Evolutionary conservation across 2,888 invertebrate species (phyloP).

Genomic region (Trissolcus japonicus): DNA sequence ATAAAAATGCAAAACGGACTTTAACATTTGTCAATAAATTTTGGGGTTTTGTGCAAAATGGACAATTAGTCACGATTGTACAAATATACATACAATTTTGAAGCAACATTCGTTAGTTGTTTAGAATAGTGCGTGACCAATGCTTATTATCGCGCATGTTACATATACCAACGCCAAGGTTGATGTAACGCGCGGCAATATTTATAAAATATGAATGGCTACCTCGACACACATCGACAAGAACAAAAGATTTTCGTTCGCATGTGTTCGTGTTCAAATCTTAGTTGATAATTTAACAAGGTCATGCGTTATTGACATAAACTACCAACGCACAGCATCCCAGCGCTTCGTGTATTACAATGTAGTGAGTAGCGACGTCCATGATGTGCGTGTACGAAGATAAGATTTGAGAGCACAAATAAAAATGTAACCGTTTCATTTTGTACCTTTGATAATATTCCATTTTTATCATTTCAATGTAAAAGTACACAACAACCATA

Average conservation of each 20-base stretch:
- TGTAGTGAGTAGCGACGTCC: too few species aligned
- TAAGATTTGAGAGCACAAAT: too few species aligned
- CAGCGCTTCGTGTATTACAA: neutral
- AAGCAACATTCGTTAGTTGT: constrained; percentile 30
- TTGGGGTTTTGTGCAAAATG: too few species aligned
- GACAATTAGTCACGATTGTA: too few species aligned
- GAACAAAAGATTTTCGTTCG: constrained; percentile 54
- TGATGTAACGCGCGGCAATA: constrained; percentile 51
- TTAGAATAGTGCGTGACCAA: constrained; percentile 54
- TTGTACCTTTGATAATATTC: too few species aligned
- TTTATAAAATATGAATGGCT: constrained; percentile 59
- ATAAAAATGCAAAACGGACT: too few species aligned
- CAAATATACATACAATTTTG: constrained; percentile 7
- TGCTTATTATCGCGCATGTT: constrained; percentile 49
- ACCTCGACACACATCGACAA: constrained; percentile 57
- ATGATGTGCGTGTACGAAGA: too few species aligned
- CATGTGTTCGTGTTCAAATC: constrained; percentile 52
- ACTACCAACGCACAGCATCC: constrained; percentile 47
- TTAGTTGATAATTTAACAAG: constrained; percentile 58
- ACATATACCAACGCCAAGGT: constrained; percentile 55
- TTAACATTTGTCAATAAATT: too few species aligned
- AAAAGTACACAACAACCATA: too few species aligned
- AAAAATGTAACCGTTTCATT: too few species aligned
- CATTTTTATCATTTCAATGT: too few species aligned
- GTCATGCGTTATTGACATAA: constrained; percentile 49